Conservation (phyloP, 2,888 invertebrate genomes). For the Morpho achilles region DNA sequence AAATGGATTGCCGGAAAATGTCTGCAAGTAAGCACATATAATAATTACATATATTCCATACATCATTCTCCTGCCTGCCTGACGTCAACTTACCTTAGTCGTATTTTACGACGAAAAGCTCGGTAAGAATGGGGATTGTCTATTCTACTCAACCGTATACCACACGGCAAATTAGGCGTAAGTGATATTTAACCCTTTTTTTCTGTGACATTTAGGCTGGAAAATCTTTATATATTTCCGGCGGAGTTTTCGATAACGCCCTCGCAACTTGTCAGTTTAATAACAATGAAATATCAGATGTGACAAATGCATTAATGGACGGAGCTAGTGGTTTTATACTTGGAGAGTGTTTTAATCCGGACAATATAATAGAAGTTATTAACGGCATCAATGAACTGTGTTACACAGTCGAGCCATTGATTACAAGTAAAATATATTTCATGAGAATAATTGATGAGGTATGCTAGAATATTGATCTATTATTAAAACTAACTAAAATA, state of each 20-base stretch:
- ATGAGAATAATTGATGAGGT: constrained; percentile 46
- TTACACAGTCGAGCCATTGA: constrained; percentile 45
- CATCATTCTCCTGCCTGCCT: too few species aligned
- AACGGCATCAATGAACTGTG: constrained; percentile 46
- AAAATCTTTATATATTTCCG: constrained; percentile 55
- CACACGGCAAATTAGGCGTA: too few species aligned
- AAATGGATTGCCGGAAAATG: constrained; percentile 56
- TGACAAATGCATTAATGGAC: constrained; percentile 50
- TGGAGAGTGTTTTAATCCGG: constrained; percentile 34
- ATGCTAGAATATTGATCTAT: constrained; percentile 2
- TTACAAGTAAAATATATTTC: constrained; percentile 37
- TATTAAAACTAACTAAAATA: background rate
- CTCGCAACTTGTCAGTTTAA: constrained; percentile 33
- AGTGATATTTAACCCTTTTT: too few species aligned
- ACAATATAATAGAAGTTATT: constrained; percentile 36
- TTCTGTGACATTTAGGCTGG: constrained; percentile 43
- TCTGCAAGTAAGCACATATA: constrained; percentile 39
- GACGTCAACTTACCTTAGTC: too few species aligned
- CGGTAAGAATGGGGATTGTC: too few species aligned
- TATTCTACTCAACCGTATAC: too few species aligned
- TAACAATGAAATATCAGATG: constrained; percentile 45
- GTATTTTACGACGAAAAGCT: too few species aligned
- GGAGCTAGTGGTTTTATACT: constrained; percentile 56
- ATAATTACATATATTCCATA: too few species aligned
- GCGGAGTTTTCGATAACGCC: constrained; percentile 42